Conservation (phyloP, 2,113 vertebrate genomes). For the Promerops cafer region DNA sequence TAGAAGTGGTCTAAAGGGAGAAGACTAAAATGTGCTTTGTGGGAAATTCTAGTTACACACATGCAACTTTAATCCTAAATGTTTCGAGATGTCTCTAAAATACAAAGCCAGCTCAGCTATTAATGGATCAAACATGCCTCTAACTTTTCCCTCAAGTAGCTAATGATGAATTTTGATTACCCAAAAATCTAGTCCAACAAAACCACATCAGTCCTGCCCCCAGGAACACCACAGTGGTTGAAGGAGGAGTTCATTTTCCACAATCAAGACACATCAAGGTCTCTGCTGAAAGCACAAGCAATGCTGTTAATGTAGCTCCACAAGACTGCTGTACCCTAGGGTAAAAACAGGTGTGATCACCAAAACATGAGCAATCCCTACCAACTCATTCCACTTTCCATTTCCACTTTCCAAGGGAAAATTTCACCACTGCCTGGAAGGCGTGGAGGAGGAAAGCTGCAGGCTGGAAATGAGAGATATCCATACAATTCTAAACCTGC, state of each 20-base stretch:
- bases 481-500: neutral
- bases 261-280: neutral
- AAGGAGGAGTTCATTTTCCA: neutral
- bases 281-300: neutral
- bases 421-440: neutral
- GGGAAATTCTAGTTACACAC: neutral
- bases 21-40: neutral
- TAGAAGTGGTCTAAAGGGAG: neutral
- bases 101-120: neutral
- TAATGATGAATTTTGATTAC: neutral
- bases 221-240: accelerated
- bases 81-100: neutral
- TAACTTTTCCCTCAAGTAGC: neutral
- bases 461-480: neutral
- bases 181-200: neutral
- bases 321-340: neutral
- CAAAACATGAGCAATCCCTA: neutral
- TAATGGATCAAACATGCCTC: neutral
- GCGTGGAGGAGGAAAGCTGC: neutral
- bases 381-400: neutral
- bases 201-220: neutral
- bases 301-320: neutral
- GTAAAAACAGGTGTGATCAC: neutral
- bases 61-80: neutral
- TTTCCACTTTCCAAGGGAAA: neutral